phyloP scores from a whole-genome alignment of 2,888 invertebrate species.

The Linyphia triangularis region DNA sequence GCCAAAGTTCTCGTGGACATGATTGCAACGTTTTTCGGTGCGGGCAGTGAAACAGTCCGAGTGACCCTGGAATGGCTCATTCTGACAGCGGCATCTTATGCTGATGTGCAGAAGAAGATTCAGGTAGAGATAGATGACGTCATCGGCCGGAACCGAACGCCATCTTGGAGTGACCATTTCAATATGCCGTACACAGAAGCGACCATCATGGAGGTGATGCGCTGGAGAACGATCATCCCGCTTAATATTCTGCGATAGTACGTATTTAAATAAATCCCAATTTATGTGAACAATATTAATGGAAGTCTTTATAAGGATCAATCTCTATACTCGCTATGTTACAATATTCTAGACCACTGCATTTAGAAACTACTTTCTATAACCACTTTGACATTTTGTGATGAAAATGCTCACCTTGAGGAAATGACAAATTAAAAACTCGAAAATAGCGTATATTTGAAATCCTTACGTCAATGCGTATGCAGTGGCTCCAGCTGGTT shows the following conservation, averaged over 20 bases:
- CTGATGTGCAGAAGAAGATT: constrained; percentile 70
- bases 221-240: constrained; percentile 70
- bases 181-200: constrained; percentile 72
- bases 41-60: constrained; percentile 70
- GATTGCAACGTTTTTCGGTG: constrained; percentile 63
- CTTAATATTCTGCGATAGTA: constrained; percentile 70
- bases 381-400: too few relatives aligned
- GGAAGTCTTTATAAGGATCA: too few relatives aligned
- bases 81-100: constrained; percentile 53
- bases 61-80: constrained; percentile 68
- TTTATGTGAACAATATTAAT: too few relatives aligned
- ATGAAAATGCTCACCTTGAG: too few relatives aligned
- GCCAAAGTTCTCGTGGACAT: constrained; percentile 63
- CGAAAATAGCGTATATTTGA: too few relatives aligned
- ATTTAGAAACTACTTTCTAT: too few relatives aligned
- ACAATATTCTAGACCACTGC: too few relatives aligned
- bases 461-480: too few relatives aligned
- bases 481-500: too few relatives aligned
- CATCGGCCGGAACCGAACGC: constrained; percentile 51
- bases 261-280: not conserved
- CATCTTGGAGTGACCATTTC: constrained; percentile 41
- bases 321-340: too few relatives aligned
- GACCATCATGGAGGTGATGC: constrained; percentile 65
- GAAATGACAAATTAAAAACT: too few relatives aligned
- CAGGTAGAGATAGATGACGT: constrained; percentile 69